Base-by-base conservation (phyloP, 2,888 invertebrate genomes). In the Thereva nobilitata region DNA sequence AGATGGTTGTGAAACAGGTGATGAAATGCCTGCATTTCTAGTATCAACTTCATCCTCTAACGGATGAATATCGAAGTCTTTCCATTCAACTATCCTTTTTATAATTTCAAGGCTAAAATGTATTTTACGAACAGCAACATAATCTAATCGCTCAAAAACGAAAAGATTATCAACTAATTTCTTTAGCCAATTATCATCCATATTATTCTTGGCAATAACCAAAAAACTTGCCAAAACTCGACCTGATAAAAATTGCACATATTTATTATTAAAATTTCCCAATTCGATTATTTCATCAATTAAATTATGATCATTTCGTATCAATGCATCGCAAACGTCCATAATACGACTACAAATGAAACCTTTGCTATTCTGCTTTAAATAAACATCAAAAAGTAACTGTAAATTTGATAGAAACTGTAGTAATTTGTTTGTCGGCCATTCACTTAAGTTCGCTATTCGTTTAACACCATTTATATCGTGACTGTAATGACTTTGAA, bases 61-160 rank as follows among this genome's bases (percentile, higher is more conserved):
- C 0, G 92, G 90, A 82, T 93, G 93, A 73, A 87, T 85, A 76
- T 90, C 88, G 38, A 89, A 82, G 79, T 94, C 93, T 75, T 92
- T 93, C 89, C 93, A 93, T 76, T 94, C 93, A 0, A 94, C 90
- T 74, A 94, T 91, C 73, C 92, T 86, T 76, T 92, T 92, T 59
- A 94, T 89, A 53, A 94, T 87, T 77, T 93, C 93, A 73, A 94
- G 82, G 71, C 91, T 90, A 78, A 93, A 93, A 74, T 91, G 88
- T 78, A 93, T 90, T 79, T 91, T 91, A 75, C 87, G 86, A 64
- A 90, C 86, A 65, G 87, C 86, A 64, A 84, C 82, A 76, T 86
- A 86, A 78, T 89, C 87, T 7, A 80, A 71, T 55, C 86, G 84
- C 74, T 86, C 86, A 76, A 85, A 85, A 59, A 85, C 82, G 72